These are phyloP conservation scores for Callocephalon fimbriatum DNA, from an alignment of 2,113 vertebrate species.

Conservation along the genomic window DNA sequence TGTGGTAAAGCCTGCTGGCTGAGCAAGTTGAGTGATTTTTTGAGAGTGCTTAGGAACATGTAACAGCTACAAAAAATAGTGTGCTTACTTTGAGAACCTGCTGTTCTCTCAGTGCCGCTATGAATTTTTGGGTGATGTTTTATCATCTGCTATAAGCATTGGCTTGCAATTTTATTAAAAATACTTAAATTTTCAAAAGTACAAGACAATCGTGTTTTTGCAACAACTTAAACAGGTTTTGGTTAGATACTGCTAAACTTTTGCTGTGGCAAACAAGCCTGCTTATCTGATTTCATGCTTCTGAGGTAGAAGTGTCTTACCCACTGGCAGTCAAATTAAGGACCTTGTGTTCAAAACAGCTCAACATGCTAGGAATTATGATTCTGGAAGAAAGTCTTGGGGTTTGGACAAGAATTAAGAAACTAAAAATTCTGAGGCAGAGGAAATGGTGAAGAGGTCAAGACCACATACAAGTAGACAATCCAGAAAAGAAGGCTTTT, in stretches of 20 bases:
- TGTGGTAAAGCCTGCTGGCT: not conserved
- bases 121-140: not conserved
- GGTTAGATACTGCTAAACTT: not conserved
- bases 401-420: not conserved
- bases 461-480: not conserved
- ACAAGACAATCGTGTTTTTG: not conserved
- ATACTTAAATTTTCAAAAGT: not conserved
- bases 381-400: not conserved
- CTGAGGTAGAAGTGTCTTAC: not conserved
- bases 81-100: not conserved
- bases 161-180: not conserved
- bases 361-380: not conserved
- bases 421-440: not conserved
- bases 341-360: not conserved
- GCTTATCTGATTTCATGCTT: not conserved
- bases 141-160: not conserved
- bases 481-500: not conserved
- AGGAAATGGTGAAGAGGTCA: rapidly evolving
- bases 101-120: not conserved
- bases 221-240: not conserved
- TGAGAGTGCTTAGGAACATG: not conserved
- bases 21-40: not conserved
- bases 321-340: not conserved
- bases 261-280: not conserved
- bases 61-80: not conserved